Percentiles rank a stretch among this genome's conserved stretches.
Evolutionary conservation across 2,797 vertebrate species (phyloP).

Genomic region (Odontamblyopus rebecca): DNA sequence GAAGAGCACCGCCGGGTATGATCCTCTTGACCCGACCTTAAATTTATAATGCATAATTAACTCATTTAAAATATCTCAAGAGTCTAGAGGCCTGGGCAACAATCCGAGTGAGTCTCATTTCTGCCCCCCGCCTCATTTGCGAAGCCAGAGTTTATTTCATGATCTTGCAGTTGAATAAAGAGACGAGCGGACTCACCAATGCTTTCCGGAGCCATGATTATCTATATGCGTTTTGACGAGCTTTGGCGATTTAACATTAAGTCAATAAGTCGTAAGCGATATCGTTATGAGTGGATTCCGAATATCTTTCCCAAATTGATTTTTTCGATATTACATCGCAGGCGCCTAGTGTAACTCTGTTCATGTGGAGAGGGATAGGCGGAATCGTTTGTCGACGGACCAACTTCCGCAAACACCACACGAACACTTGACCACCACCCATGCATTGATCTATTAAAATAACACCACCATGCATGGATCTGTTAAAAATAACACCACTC

Average conservation of each 20-base stretch:
- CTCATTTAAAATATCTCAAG: not conserved
- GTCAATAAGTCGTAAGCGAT: too few species aligned
- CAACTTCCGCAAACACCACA: constrained; percentile 28
- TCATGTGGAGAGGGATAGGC: not conserved
- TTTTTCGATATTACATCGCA: not conserved
- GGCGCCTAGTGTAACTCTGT: not conserved
- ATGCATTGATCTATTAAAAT: too few species aligned
- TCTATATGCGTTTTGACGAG: not conserved
- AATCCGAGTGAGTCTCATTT: not conserved
- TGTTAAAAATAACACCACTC: too few species aligned
- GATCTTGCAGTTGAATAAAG: not conserved
- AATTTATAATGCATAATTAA: not conserved
- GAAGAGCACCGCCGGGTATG: not conserved
- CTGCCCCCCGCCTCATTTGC: not conserved
- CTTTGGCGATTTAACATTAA: not conserved
- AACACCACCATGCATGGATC: too few species aligned
- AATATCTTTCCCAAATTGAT: not conserved
- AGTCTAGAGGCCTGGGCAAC: not conserved
- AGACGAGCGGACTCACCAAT: constrained; percentile 26
- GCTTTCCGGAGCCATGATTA: constrained; percentile 19
- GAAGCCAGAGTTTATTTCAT: not conserved
- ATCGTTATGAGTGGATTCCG: accelerated
- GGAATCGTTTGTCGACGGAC: constrained; percentile 27
- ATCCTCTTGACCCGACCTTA: not conserved
- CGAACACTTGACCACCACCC: too few species aligned